These are phyloP conservation scores for Helicoverpa armigera DNA, from an alignment of 1,140 invertebrate genomes.

Conservation along the genomic window DNA sequence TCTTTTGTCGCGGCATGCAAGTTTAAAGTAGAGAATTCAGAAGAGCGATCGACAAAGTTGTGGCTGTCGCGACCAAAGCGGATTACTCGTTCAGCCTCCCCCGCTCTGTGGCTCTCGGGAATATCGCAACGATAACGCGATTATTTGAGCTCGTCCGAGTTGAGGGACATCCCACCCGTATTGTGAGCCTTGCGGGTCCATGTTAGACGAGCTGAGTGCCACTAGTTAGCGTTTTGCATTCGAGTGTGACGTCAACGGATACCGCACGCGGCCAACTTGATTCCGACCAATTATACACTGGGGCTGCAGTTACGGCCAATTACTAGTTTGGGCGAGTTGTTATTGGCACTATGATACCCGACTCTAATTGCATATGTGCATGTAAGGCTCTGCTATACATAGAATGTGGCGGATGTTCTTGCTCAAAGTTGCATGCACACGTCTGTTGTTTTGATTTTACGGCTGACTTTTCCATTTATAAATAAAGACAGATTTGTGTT, in stretches of 20 bases:
- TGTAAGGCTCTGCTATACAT: neutral
- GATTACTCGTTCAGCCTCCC: conserved; percentile 65
- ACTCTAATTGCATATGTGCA: conserved; percentile 15
- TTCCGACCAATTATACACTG: conserved; percentile 39
- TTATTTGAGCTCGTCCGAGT: conserved; percentile 57
- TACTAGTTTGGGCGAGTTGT: conserved; percentile 17
- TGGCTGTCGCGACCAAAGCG: conserved; percentile 66
- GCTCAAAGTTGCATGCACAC: neutral
- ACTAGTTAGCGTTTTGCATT: conserved; percentile 34
- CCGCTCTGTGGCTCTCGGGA: conserved; percentile 57
- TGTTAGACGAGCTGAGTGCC: conserved; percentile 29
- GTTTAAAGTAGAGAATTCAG: conserved; percentile 71
- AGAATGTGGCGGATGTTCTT: neutral
- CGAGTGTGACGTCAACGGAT: conserved; percentile 36
- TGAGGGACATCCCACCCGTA: conserved; percentile 37
- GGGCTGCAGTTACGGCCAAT: conserved; percentile 38
- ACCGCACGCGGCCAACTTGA: conserved; percentile 34
- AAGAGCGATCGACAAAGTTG: conserved; percentile 75
- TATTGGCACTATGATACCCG: conserved; percentile 28
- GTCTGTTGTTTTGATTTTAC: neutral
- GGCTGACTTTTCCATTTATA: neutral
- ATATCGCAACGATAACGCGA: conserved; percentile 68
- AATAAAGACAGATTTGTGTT: conserved; percentile 36
- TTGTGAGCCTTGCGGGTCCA: conserved; percentile 22
- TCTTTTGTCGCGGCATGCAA: conserved; percentile 68